phyloP scores from a whole-genome alignment of 2,113 vertebrate species.

The Noctilio leporinus region DNA sequence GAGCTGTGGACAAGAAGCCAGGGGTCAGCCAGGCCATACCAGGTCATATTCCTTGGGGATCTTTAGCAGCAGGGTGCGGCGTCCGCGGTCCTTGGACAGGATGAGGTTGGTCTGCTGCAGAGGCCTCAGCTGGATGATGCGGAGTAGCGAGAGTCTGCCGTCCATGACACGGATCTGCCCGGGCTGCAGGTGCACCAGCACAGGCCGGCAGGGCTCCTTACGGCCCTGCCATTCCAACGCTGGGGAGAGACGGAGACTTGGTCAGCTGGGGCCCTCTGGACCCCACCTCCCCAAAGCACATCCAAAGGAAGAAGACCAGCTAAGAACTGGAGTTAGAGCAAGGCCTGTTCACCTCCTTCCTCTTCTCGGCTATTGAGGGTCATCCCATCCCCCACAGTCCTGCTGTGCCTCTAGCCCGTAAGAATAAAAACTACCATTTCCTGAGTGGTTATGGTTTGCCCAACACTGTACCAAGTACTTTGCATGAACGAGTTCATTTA shows the following conservation, averaged over 20 bases:
- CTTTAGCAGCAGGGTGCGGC: conserved; percentile 79
- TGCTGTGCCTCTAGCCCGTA: background rate
- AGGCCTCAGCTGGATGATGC: conserved; percentile 68
- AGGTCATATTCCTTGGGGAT: conserved; percentile 83
- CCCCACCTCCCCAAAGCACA: too few species aligned
- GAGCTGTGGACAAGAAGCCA: background rate
- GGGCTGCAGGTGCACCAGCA: conserved; percentile 64
- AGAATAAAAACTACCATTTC: background rate
- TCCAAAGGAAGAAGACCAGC: background rate
- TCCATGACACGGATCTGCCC: conserved; percentile 77
- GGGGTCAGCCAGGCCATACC: conserved; percentile 61
- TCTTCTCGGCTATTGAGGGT: background rate
- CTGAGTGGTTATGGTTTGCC: background rate
- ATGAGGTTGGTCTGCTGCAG: conserved; percentile 70
- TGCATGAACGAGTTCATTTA: background rate
- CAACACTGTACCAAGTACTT: background rate
- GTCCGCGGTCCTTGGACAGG: conserved; percentile 74
- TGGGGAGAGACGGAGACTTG: conserved; percentile 19
- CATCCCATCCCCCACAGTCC: background rate
- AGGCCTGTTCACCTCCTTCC: background rate
- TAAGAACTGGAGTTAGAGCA: background rate
- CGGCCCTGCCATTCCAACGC: conserved; percentile 79
- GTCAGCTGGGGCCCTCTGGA: background rate
- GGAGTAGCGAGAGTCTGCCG: conserved; percentile 65
- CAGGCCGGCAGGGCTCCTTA: conserved; percentile 70